A percentile compares a stretch with the other conserved stretches of the same genome.
These are phyloP conservation scores for Temnothorax curvispinosus DNA, from an alignment of 1,140 invertebrate species.

Conservation along the genomic window DNA sequence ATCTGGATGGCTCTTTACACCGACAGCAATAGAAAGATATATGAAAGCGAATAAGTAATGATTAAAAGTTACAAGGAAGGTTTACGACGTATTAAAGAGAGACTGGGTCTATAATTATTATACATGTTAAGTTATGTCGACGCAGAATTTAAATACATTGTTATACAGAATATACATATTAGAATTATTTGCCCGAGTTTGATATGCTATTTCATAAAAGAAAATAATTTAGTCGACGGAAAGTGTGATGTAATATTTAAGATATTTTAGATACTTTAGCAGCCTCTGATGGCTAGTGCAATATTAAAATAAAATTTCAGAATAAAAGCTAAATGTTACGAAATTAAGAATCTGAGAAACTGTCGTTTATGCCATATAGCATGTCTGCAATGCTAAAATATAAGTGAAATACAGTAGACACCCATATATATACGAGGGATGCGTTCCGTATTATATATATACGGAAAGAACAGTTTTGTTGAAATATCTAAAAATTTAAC, in stretches of 20 bases:
- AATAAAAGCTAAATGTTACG: neutral
- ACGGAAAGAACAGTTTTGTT: no score
- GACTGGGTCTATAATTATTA: neutral
- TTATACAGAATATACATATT: neutral
- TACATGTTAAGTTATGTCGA: slow-evolving; percentile 5
- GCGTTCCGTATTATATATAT: no score
- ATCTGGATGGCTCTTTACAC: slow-evolving; percentile 66
- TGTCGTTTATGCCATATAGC: neutral
- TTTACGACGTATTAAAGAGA: neutral
- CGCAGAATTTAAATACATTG: neutral
- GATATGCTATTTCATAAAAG: neutral
- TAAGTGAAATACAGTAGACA: no score
- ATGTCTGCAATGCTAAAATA: neutral
- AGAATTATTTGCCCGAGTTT: neutral
- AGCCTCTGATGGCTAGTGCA: neutral
- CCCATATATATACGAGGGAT: no score
- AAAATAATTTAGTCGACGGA: no score
- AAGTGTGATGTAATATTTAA: neutral
- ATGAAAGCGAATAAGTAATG: slow-evolving; percentile 22
- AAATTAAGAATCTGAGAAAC: neutral
- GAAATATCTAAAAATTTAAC: no score
- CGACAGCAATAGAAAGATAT: slow-evolving; percentile 36
- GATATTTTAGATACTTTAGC: neutral
- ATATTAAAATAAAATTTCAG: neutral
- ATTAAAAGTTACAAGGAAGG: slow-evolving; percentile 27